Base-by-base conservation (phyloP, 2,113 vertebrate species). In the Hipposideros armiger region DNA sequence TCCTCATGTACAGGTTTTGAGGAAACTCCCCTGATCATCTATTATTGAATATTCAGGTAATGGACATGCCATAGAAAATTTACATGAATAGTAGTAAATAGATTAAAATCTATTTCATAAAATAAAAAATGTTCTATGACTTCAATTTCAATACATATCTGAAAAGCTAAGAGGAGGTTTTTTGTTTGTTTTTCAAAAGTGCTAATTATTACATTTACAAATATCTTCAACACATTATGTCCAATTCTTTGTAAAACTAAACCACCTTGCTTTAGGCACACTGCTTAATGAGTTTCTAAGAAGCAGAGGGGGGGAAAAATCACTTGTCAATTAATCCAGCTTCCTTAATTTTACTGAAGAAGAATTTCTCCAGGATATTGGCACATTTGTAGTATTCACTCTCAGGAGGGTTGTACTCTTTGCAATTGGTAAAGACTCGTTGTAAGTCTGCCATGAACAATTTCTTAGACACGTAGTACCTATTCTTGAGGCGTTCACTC, bases 311-410 rank as follows among this genome's bases (percentile, higher is more conserved):
- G 92, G 93, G 77, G 40, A 84, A 66, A 69, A 67, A 97, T 99
- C 98, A 99, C 98, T 99, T 99, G 96, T 99, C 99, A 87, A 99
- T 99, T 97, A 99, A 99, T 92, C 99, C 99, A 14, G 99, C 99
- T 98, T 99, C 99, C 98, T 99, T 99, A 98, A 99, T 99, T 99
- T 99, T 99, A 97, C 99, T 99, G 98, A 99, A 99, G 99, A 99
- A 99, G 98, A 99, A 99, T 95, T 99, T 99, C 98, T 99, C 99
- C 98, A 99, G 99, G 98, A 99, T 98, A 98, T 99, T 99, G 98
- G 99, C 99, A 98, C 99, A 99, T 97, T 99, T 99, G 99, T 99
- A 99, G 99, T 99, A 99, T 98, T 99, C 99, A 73, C 99, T 99
- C 98, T 99, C 99, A 0, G 99, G 99, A 19, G 99, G 99, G 98